These are phyloP conservation scores for Trichopria drosophilae DNA, from an alignment of 2,888 invertebrate species.

Conservation along the genomic window DNA sequence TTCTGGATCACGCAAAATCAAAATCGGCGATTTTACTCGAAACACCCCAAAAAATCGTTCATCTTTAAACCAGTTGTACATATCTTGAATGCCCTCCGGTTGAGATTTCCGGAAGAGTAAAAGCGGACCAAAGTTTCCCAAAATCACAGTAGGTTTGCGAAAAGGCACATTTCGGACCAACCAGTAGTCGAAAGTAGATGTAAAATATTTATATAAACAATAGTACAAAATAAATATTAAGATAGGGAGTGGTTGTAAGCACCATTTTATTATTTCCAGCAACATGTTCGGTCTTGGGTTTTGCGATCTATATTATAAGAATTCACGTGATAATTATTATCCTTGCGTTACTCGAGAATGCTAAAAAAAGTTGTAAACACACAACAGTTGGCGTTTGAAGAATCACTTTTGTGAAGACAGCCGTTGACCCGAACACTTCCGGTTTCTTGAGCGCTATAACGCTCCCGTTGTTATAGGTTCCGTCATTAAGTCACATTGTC, in stretches of 20 bases:
- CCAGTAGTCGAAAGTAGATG: slow-evolving; percentile 51
- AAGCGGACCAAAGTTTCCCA: slow-evolving; percentile 49
- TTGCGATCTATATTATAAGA: too few relatives aligned
- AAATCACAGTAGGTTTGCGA: slow-evolving; percentile 47
- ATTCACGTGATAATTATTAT: too few relatives aligned
- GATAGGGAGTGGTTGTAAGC: slow-evolving; percentile 32
- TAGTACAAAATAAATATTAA: slow-evolving; percentile 37
- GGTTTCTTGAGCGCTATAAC: too few relatives aligned
- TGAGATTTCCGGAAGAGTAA: slow-evolving; percentile 49
- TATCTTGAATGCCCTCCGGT: slow-evolving; percentile 48
- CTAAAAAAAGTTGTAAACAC: too few relatives aligned
- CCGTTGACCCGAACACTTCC: too few relatives aligned
- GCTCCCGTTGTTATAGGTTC: too few relatives aligned
- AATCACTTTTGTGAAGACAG: too few relatives aligned
- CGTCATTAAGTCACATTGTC: too few relatives aligned
- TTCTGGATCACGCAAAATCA: slow-evolving; percentile 52
- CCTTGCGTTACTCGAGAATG: too few relatives aligned
- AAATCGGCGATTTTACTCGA: slow-evolving; percentile 48
- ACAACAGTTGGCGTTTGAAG: too few relatives aligned
- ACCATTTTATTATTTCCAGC: slow-evolving; percentile 18
- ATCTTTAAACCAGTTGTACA: slow-evolving; percentile 52
- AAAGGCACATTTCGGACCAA: slow-evolving; percentile 46
- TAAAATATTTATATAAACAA: slow-evolving; percentile 46
- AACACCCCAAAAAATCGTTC: slow-evolving; percentile 51
- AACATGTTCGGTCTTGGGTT: slow-evolving; percentile 29